phyloP scores from a whole-genome alignment of 1,140 invertebrate species.

The Lordiphosa mommai region DNA sequence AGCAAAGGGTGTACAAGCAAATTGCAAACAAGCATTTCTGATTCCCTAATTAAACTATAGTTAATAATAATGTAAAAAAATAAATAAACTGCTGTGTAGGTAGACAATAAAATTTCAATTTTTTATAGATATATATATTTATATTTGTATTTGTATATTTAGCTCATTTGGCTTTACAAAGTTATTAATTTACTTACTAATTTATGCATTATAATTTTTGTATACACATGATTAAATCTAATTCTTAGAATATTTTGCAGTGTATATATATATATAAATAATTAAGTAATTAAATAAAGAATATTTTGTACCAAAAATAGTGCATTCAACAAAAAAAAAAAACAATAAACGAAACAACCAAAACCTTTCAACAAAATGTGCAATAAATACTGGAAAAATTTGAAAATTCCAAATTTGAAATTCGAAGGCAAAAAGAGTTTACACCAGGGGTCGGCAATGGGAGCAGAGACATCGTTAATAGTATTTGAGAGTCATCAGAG shows the following conservation, averaged over 20 bases:
- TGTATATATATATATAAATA: slow-evolving; percentile 36
- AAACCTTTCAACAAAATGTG: not conserved
- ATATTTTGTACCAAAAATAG: slow-evolving; percentile 55
- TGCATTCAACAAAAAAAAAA: slow-evolving; percentile 3
- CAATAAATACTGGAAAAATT: slow-evolving; percentile 5
- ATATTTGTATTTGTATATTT: slow-evolving; percentile 17
- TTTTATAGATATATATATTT: slow-evolving; percentile 27
- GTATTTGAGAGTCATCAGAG: too few relatives aligned
- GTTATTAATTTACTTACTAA: slow-evolving; percentile 45
- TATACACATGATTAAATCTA: slow-evolving; percentile 23
- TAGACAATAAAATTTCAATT: slow-evolving; percentile 59
- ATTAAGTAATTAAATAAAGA: slow-evolving; percentile 54
- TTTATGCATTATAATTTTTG: slow-evolving; percentile 14
- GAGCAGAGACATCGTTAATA: too few relatives aligned
- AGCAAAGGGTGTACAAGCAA: not conserved
- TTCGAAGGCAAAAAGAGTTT: too few relatives aligned
- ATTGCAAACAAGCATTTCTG: not conserved
- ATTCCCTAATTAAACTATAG: slow-evolving; percentile 11
- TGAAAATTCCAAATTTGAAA: not conserved
- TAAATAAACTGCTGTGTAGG: slow-evolving; percentile 61
- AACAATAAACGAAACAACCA: slow-evolving; percentile 14
- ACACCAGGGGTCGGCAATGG: too few relatives aligned
- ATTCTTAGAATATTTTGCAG: slow-evolving; percentile 25
- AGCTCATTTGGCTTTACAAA: slow-evolving; percentile 46
- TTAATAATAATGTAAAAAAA: not conserved